Evolutionary conservation across 2,113 vertebrate species (phyloP).

Genomic region (Tragelaphus buxtoni): DNA sequence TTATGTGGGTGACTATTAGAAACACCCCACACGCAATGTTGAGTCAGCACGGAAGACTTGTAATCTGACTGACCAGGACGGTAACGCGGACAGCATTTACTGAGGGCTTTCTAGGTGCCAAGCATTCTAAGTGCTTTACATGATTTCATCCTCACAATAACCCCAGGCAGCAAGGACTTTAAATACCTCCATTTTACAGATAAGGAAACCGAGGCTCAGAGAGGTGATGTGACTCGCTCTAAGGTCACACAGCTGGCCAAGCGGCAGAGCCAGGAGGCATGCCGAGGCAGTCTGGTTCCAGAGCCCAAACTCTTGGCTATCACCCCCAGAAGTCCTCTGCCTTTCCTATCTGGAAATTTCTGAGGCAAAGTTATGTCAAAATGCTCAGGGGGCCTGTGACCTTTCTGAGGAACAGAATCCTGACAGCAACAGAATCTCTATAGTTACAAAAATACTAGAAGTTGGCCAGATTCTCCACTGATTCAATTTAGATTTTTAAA

Average conservation of each 20-base stretch:
- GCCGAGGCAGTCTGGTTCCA: background rate
- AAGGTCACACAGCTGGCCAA: background rate
- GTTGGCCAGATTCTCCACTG: constrained; percentile 17
- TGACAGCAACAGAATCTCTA: background rate
- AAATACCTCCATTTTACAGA: background rate
- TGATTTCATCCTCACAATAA: background rate
- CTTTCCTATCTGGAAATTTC: background rate
- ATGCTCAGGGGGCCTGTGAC: background rate
- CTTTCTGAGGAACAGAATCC: background rate
- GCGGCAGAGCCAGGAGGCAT: background rate
- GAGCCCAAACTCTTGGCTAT: background rate
- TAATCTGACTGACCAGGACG: background rate
- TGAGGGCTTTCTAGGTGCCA: background rate
- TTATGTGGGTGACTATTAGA: background rate
- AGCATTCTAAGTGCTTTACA: background rate
- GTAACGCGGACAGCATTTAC: background rate
- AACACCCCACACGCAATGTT: background rate
- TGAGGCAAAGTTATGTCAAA: background rate
- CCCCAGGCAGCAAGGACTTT: background rate
- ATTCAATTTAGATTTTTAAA: constrained; percentile 20
- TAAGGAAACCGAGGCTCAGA: background rate
- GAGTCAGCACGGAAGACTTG: background rate
- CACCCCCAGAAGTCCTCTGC: background rate
- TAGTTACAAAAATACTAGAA: background rate
- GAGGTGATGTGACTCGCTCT: background rate